phyloP scores from a whole-genome alignment of 2,113 vertebrate species.

The Mobula hypostoma region DNA sequence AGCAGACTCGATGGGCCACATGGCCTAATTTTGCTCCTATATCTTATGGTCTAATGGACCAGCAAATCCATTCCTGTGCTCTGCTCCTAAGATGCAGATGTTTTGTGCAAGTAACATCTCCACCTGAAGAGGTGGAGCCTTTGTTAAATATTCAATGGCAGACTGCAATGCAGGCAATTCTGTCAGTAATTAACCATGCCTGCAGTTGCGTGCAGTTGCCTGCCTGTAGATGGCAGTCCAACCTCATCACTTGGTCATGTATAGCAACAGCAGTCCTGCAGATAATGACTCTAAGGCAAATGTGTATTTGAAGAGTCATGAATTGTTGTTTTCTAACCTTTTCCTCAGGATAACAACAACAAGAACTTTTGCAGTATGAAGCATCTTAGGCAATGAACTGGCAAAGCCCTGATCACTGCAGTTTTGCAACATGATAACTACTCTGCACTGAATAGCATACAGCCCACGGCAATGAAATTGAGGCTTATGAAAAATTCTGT shows the following conservation, averaged over 20 bases:
- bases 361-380: not conserved
- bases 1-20: too few species aligned
- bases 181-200: not conserved
- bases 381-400: too few species aligned
- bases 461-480: too few species aligned
- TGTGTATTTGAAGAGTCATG: not conserved
- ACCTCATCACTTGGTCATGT: not conserved
- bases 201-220: not conserved
- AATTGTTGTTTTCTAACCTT: not conserved
- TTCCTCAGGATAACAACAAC: not conserved
- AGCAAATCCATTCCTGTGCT: not conserved
- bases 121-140: not conserved
- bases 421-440: too few species aligned
- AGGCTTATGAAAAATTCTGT: too few species aligned
- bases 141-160: not conserved
- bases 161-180: not conserved
- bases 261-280: not conserved
- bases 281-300: not conserved
- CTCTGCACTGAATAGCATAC: too few species aligned
- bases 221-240: slow-evolving; percentile 10
- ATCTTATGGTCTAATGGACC: not conserved
- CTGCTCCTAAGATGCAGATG: not conserved
- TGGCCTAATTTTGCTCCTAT: too few species aligned
- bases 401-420: too few species aligned
- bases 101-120: not conserved